Evolutionary conservation across 2,797 vertebrate species (phyloP).

Genomic region (Alca torda): DNA sequence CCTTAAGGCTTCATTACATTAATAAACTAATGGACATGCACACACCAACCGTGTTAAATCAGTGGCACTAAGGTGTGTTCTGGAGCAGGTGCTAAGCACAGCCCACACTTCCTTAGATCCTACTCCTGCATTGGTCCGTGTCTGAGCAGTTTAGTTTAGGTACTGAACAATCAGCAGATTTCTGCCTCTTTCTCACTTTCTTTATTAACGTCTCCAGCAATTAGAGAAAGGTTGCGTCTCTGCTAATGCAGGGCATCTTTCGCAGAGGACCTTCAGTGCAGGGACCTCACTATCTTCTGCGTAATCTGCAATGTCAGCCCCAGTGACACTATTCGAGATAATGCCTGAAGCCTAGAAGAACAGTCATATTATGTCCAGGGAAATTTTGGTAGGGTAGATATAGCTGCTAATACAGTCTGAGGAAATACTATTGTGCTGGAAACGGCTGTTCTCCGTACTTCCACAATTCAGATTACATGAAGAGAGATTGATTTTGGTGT

Average conservation of each 20-base stretch:
- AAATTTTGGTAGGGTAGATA: not conserved
- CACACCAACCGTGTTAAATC: fast-evolving
- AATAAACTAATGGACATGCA: not conserved
- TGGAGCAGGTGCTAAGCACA: not conserved
- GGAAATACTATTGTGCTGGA: not conserved
- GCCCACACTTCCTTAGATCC: not conserved
- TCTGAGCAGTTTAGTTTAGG: not conserved
- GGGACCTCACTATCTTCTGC: not conserved
- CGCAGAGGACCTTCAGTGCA: not conserved
- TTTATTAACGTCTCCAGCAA: not conserved
- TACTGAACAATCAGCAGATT: not conserved
- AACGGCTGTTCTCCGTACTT: not conserved
- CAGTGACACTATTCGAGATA: not conserved
- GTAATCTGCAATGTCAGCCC: not conserved
- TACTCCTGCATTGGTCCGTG: not conserved
- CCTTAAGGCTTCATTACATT: not conserved
- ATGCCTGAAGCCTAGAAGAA: not conserved
- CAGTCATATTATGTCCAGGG: not conserved
- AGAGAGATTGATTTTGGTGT: not conserved
- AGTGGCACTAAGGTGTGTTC: not conserved
- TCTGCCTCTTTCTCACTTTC: not conserved
- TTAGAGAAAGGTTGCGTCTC: not conserved
- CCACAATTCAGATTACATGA: not conserved
- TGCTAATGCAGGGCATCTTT: not conserved
- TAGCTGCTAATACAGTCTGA: not conserved